Base-by-base conservation (phyloP, 2,888 invertebrate species). In the Penaeus monodon region DNA sequence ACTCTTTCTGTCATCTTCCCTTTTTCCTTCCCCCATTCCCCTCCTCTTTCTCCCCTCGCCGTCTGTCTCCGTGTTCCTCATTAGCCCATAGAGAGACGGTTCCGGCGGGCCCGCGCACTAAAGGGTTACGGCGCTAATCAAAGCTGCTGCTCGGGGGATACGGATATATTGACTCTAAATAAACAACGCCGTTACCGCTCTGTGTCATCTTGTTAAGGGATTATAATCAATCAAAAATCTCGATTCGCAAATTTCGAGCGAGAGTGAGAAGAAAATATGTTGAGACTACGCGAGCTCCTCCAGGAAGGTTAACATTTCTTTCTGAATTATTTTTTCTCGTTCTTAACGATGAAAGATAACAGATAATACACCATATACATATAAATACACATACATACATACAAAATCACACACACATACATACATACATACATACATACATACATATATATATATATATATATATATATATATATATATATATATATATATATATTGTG, bases 91-190 rank as follows among this genome's bases (percentile, higher is more conserved):
- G 57, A 57, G 57, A 57, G 57, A 57, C 57, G 17, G 57, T 57
- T 57, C 57, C 57, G 57, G 17, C 57, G 57, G 17, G 57, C 57
- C 57, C 57, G 57, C 57, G 17, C 57, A 57, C 7, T 49, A 81
- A 81, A 81, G 81, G 81, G 81, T 81, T 81, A 81, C 68, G 44
- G 22, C 38, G 68, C n/a, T 81, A 81, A 65, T 81, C 81, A 20
- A 81, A 81, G 81, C 74, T 24, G 17, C 81, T 27, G 63, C 44
- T 27, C 49, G 44, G n/a, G 81, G 81, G 81, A 81, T 66, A 81
- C 81, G 81, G 81, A 84, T 63, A 74, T 86, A 81, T 81, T 86
- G 85, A 86, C 81, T 81, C 74, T 76, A 33, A 33, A 81, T 81
- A 86, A 86, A 86, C 85, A 66, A 44, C 49, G 85, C 27, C 73